These are phyloP conservation scores for Megalurothrips usitatus DNA, from an alignment of 2,888 invertebrate genomes.

Conservation along the genomic window DNA sequence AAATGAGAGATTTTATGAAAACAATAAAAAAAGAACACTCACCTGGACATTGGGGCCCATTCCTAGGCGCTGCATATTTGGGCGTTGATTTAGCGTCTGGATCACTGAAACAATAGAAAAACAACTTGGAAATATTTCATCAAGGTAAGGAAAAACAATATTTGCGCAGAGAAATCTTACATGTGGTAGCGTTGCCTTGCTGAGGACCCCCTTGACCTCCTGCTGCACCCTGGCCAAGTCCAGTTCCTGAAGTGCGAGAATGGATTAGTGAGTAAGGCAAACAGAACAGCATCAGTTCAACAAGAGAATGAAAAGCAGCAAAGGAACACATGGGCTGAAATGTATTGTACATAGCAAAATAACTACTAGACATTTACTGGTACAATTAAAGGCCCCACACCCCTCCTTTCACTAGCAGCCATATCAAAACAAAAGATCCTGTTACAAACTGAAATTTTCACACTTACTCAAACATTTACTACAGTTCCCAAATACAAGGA, in stretches of 20 bases:
- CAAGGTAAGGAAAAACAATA: background rate
- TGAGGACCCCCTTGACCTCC: background rate
- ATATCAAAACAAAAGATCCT: no score
- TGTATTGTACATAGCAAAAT: no score
- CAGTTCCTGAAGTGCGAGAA: background rate
- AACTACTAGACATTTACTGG: no score
- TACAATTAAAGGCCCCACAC: no score
- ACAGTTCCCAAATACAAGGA: no score
- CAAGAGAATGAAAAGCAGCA: no score
- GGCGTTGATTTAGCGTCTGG: constrained; percentile 68
- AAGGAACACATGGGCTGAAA: no score
- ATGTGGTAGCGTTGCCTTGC: background rate
- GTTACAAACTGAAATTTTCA: no score
- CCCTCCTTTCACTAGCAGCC: no score
- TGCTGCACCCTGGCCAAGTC: background rate
- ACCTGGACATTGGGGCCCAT: constrained; percentile 45
- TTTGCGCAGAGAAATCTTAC: background rate
- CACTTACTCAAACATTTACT: no score
- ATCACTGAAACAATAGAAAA: constrained; percentile 49
- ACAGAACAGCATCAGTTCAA: background rate
- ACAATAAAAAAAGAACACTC: background rate
- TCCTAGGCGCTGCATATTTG: constrained; percentile 53
- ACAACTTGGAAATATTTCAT: constrained; percentile 1
- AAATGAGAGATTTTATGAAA: background rate
- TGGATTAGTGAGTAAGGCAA: background rate